A percentile compares a stretch with the other conserved stretches of the same genome.
phyloP scores from a whole-genome alignment of 2,888 invertebrate species.

The Spicauda simplicius region DNA sequence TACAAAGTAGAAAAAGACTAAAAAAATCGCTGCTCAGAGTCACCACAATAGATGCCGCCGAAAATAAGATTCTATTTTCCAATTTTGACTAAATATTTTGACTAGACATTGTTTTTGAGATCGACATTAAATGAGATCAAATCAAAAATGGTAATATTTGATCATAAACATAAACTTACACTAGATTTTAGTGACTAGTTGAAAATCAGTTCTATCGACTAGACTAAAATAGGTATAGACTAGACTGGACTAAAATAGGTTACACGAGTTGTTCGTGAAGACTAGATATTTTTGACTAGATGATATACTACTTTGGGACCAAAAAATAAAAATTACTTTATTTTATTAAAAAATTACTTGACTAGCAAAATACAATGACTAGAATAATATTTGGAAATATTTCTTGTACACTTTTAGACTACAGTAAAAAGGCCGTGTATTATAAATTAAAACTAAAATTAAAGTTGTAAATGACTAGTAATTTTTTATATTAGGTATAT shows the following conservation, averaged over 20 bases:
- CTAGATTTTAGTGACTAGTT: constrained; percentile 5
- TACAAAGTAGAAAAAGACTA: no score
- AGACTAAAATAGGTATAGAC: no score
- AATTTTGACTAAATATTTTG: not conserved
- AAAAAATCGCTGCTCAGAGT: not conserved
- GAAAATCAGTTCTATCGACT: not conserved
- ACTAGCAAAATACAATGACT: not conserved
- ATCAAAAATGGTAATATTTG: no score
- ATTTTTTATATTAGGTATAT: not conserved
- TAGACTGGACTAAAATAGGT: no score
- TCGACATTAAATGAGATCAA: not conserved
- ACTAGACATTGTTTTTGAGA: not conserved
- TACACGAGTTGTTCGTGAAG: not conserved
- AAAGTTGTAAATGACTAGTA: not conserved
- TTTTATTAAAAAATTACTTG: not conserved
- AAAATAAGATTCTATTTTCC: not conserved
- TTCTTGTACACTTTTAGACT: no score
- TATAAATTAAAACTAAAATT: not conserved
- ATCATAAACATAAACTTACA: not conserved
- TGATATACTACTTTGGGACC: not conserved
- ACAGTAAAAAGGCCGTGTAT: no score
- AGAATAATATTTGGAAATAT: no score
- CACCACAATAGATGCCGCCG: not conserved
- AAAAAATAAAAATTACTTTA: not conserved
- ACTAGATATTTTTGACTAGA: constrained; percentile 13